These are phyloP conservation scores for Mormyrus iriodes DNA, from an alignment of 2,113 vertebrate species.

Conservation along the genomic window DNA sequence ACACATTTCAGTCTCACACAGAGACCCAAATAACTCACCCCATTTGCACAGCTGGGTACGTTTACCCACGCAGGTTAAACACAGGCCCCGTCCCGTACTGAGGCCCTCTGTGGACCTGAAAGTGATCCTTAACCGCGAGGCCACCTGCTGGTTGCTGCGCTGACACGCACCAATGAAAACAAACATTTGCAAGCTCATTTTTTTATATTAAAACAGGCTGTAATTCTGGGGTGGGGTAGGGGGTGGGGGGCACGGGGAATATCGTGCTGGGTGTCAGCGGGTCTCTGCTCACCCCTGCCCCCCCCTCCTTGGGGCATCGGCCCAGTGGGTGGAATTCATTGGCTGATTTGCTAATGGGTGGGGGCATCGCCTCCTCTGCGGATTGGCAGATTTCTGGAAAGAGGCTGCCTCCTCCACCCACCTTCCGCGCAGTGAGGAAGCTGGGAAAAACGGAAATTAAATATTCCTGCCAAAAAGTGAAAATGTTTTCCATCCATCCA, in stretches of 20 bases:
- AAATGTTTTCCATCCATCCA: not conserved
- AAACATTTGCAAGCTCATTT: not conserved
- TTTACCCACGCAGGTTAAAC: not conserved
- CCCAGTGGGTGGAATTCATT: not conserved
- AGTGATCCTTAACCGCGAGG: not conserved
- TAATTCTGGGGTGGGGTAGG: not conserved
- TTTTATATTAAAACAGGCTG: not conserved
- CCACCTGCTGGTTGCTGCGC: not conserved
- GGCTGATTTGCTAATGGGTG: not conserved
- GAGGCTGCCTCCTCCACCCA: not conserved
- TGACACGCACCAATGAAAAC: not conserved
- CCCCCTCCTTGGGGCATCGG: not conserved
- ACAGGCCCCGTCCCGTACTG: not conserved
- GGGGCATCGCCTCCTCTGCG: not conserved
- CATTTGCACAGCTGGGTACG: not conserved
- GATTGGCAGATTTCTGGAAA: not conserved
- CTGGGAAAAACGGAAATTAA: not conserved
- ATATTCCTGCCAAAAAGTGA: not conserved
- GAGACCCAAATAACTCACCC: not conserved
- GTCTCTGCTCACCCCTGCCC: not conserved
- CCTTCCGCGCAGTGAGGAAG: not conserved
- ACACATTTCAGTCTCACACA: not conserved
- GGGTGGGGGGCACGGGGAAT: not conserved
- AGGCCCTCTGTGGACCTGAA: not conserved
- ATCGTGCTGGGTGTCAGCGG: not conserved